Percentiles rank a stretch among this genome's conserved stretches.
phyloP scores from a whole-genome alignment of 2,797 vertebrate genomes.

The Pitangus sulphuratus region DNA sequence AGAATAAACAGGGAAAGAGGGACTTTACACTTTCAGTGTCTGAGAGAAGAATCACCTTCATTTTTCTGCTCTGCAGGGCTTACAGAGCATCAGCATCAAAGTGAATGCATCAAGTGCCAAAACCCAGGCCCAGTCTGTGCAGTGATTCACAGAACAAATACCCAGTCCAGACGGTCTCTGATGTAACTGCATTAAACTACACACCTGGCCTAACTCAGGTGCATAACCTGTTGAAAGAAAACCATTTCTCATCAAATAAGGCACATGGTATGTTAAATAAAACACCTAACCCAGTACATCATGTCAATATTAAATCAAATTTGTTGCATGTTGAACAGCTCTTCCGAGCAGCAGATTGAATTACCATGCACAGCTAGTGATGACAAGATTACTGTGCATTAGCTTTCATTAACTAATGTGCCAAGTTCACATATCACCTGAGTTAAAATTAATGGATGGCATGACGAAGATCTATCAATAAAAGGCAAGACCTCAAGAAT shows the following conservation, averaged over 20 bases:
- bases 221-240: neutral
- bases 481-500: slow-evolving; percentile 26
- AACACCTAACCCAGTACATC: slow-evolving; percentile 48
- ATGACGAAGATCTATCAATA: neutral
- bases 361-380: slow-evolving; percentile 63
- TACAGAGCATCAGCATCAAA: neutral
- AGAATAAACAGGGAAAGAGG: neutral
- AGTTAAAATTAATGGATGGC: slow-evolving; percentile 20
- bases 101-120: neutral
- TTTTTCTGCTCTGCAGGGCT: neutral
- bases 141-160: neutral
- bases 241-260: slow-evolving; percentile 42
- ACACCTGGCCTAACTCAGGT: neutral
- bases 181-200: neutral
- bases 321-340: slow-evolving; percentile 31
- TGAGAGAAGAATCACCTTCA: neutral
- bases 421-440: slow-evolving; percentile 48
- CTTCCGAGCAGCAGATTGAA: slow-evolving; percentile 28
- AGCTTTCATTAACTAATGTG: slow-evolving; percentile 43
- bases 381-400: slow-evolving; percentile 44
- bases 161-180: neutral
- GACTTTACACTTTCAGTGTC: neutral
- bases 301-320: slow-evolving; percentile 52
- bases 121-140: neutral
- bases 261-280: slow-evolving; percentile 3